Evolutionary conservation across 30 jellyfish, hydroid and myxozoan genomes (phyloP).

Genomic region (Aurelia aurita complex sp. Pacific): DNA sequence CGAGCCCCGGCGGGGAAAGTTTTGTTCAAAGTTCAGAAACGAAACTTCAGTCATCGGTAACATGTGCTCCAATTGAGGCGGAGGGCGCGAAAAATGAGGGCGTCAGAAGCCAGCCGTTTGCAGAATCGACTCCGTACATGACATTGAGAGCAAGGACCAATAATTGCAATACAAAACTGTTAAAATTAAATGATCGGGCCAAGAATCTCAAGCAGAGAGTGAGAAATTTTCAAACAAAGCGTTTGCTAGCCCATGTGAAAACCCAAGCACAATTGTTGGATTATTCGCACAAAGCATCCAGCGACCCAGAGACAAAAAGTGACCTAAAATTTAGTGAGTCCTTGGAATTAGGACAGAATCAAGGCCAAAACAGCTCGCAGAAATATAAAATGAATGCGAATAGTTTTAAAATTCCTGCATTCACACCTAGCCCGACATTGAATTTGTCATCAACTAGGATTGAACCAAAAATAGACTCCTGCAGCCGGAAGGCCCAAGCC

Average conservation of each 20-base stretch:
- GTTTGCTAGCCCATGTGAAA: constrained; percentile 55
- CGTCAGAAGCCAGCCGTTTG: constrained; percentile 15
- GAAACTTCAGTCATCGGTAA: constrained; percentile 20
- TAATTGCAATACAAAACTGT: constrained; percentile 8
- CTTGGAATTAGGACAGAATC: background rate
- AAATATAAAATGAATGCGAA: background rate
- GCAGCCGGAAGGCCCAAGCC: constrained; percentile 1
- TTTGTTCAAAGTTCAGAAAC: constrained; percentile 44
- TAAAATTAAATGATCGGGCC: constrained; percentile 52
- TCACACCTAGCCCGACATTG: constrained; percentile 4
- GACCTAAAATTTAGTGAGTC: constrained; percentile 13
- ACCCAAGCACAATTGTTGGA: constrained; percentile 61
- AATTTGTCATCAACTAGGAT: constrained; percentile 9
- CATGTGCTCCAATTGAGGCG: constrained; percentile 68
- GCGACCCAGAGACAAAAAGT: constrained; percentile 44
- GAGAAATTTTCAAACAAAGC: constrained; percentile 58
- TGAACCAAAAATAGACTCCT: background rate
- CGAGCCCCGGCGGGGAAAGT: background rate
- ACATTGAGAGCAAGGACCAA: constrained; percentile 30
- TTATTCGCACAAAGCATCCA: constrained; percentile 26
- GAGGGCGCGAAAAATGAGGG: constrained; percentile 67
- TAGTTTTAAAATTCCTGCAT: background rate
- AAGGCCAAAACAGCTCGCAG: background rate
- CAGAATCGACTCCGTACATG: constrained; percentile 22
- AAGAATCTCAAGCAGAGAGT: constrained; percentile 33